Evolutionary conservation across 1,140 invertebrate species (phyloP), one percentile per base, ranked within the genome.

Genomic region (Zaprionus ornatus): DNA sequence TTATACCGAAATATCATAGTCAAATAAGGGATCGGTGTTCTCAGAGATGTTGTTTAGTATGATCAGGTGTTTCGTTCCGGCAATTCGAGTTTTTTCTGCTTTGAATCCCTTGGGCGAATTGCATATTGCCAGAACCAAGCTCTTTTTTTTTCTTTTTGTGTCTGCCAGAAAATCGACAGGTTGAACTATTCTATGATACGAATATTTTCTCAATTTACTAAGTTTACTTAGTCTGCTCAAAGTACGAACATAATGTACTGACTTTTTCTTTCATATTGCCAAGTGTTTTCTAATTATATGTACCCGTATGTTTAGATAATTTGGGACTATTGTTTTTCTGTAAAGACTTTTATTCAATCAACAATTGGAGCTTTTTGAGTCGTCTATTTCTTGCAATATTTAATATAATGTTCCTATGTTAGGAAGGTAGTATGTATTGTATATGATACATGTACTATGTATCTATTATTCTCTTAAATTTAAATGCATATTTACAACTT

Each of bases 361-460:
- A 13, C 10, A 35, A 35, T 40, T 15, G 37, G 2, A 42, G 35
- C 2, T n/a, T 42, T 42, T 42, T 2, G 1, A 45, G 40, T 9
- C 9, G 9, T 9, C 0, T 9, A 32, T 9, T 29, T 10, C 1
- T 32, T 10, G 0, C 10, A 32, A 32, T 32, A 10, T 32, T 10
- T 32, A 32, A 32, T 9, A 3, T 32, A 32, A 10, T 32, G 29
- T 10, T 9, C 9, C 3, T 32, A 32, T 32, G 10, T 3, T 32
- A 3, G 9, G 9, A 10, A 10, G 0, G 0, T 10, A 3, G 9
- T 7, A 0, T 10, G 9, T 7, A 0, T 9, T 29, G 7, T 29
- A 29, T 7, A 29, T 29, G 5, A 40, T 40, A 40, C n/a, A n/a
- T 29, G 27, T 29, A 9, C 7, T 9, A 29, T 29, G 9, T 29